Percentiles rank a stretch among this genome's conserved stretches.
Conservation (phyloP, 23 tunicate genomes). For the Diplosoma virens region DNA sequence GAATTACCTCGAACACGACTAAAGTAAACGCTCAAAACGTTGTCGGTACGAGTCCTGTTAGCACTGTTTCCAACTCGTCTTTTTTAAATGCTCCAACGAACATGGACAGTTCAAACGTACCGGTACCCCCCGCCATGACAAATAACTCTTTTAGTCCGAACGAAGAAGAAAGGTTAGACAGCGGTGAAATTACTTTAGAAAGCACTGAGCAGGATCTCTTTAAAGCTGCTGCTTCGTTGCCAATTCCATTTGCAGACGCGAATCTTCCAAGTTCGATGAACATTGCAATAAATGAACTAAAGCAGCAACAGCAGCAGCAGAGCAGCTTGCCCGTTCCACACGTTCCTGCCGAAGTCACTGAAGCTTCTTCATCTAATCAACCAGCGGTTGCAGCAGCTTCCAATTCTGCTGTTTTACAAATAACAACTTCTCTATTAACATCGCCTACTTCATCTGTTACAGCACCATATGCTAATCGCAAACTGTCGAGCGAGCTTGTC, state of each 20-base stretch:
- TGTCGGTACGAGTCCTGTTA: background rate
- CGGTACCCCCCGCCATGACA: background rate
- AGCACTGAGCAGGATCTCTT: slow-evolving; percentile 20
- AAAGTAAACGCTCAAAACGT: too few relatives aligned
- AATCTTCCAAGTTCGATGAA: background rate
- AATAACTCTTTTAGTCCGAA: background rate
- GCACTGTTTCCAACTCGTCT: too few relatives aligned
- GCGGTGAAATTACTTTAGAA: slow-evolving; percentile 30
- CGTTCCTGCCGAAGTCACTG: background rate
- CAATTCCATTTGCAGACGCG: slow-evolving; percentile 5
- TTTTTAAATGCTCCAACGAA: background rate
- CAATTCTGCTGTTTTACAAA: background rate
- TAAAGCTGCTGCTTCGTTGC: slow-evolving; percentile 5
- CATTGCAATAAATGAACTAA: background rate
- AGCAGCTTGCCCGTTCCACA: background rate
- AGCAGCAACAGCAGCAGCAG: background rate
- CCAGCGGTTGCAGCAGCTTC: background rate
- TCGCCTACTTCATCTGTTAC: background rate
- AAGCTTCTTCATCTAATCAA: background rate
- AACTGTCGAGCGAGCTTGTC: too few relatives aligned
- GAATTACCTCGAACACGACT: too few relatives aligned
- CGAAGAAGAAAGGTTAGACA: slow-evolving; percentile 6
- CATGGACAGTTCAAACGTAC: background rate
- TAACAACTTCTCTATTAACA: background rate
- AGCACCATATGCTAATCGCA: background rate